A percentile compares a stretch with the other conserved stretches of the same genome.
Conservation (phyloP, 2,113 vertebrate genomes). For the Ochotona princeps region DNA sequence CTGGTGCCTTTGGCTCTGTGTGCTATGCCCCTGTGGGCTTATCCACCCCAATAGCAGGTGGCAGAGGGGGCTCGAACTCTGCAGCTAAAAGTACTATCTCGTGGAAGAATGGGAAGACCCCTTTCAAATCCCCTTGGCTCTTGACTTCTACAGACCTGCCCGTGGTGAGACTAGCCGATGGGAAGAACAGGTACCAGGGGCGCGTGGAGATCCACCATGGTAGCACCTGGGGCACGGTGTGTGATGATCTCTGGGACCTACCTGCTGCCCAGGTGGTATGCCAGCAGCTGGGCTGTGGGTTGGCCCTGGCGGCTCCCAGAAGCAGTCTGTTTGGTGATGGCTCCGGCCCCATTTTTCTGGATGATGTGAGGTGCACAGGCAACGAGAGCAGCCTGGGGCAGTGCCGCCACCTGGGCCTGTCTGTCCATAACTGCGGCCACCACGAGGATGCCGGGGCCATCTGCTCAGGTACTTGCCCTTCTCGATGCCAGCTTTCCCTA, state of each 20-base stretch:
- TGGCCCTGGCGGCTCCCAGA: background rate
- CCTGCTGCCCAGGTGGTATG: background rate
- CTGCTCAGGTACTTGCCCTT: conserved; percentile 21
- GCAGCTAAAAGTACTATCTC: too few relatives aligned
- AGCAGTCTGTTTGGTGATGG: conserved; percentile 12
- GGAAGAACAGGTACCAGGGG: background rate
- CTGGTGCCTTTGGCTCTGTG: background rate
- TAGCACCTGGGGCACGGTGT: background rate
- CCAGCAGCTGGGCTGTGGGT: conserved; percentile 57
- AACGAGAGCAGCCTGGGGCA: background rate
- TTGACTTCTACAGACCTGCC: conserved; percentile 34
- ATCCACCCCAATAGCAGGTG: background rate
- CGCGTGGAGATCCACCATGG: background rate
- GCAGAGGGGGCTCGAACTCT: background rate
- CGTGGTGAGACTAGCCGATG: background rate
- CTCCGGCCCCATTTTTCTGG: conserved; percentile 51
- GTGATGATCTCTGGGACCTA: conserved; percentile 20
- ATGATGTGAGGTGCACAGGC: background rate
- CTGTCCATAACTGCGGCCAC: conserved; percentile 45
- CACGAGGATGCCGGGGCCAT: conserved; percentile 25
- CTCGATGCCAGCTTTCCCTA: rapidly evolving
- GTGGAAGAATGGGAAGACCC: background rate
- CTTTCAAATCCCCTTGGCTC: rapidly evolving
- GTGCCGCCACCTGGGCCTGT: conserved; percentile 31
- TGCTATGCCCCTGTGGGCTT: background rate